Evolutionary conservation across 2,797 vertebrate genomes (phyloP).

Genomic region (Antennarius maculatus): DNA sequence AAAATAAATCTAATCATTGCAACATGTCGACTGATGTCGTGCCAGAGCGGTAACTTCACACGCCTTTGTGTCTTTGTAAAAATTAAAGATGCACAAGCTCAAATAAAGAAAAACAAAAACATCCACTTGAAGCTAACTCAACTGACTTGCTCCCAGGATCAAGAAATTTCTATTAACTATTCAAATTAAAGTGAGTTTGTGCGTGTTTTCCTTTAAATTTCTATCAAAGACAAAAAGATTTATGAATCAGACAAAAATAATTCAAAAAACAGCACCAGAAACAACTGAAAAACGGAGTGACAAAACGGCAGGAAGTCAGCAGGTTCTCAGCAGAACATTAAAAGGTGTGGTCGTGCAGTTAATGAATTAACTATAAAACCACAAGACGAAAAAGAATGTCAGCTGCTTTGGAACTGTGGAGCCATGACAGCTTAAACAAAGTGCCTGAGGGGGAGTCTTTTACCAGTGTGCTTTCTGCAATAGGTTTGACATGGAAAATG

Average conservation of each 20-base stretch:
- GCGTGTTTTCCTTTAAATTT: slow-evolving; percentile 29
- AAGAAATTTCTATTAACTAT: slow-evolving; percentile 44
- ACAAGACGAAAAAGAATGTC: slow-evolving; percentile 80
- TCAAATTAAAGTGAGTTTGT: slow-evolving; percentile 48
- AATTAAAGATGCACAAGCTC: slow-evolving; percentile 37
- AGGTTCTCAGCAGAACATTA: slow-evolving; percentile 83
- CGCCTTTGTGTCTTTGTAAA: slow-evolving; percentile 56
- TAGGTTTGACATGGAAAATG: slow-evolving; percentile 93
- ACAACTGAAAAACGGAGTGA: slow-evolving; percentile 59
- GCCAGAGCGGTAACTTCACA: slow-evolving; percentile 74
- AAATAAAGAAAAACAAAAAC: slow-evolving; percentile 2
- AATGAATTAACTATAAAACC: slow-evolving; percentile 90
- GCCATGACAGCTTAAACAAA: slow-evolving; percentile 95
- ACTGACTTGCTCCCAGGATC: neutral
- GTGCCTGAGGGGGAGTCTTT: slow-evolving; percentile 89
- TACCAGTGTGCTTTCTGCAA: slow-evolving; percentile 86
- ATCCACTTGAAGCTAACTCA: slow-evolving; percentile 6
- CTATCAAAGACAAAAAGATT: slow-evolving; percentile 33
- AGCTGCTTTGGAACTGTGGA: slow-evolving; percentile 89
- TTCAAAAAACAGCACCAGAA: slow-evolving; percentile 46
- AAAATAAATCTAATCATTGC: slow-evolving; percentile 71
- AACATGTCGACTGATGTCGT: slow-evolving; percentile 81
- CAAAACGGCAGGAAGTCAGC: slow-evolving; percentile 80
- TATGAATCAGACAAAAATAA: slow-evolving; percentile 19
- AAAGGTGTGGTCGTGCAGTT: slow-evolving; percentile 87